Conservation (phyloP, 2,888 invertebrate species). For the Folsomia manolachei region DNA sequence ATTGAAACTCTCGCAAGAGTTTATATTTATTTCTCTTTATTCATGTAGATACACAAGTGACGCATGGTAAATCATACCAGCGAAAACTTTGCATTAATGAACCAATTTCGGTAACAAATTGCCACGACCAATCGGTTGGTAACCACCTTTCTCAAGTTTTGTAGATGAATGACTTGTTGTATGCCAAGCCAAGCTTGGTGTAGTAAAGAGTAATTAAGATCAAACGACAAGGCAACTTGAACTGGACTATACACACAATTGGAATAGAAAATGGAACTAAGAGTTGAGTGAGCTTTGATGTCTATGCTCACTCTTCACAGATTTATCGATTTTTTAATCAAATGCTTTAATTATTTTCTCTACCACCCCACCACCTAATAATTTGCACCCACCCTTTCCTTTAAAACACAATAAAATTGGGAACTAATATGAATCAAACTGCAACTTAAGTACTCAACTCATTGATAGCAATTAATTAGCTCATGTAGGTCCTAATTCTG, state of each 20-base stretch:
- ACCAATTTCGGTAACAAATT: no score
- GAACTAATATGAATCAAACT: background rate
- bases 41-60: no score
- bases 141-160: background rate
- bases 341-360: background rate
- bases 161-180: no score
- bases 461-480: background rate
- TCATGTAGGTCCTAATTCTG: no score
- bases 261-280: no score
- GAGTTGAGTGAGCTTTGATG: background rate
- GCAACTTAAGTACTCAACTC: background rate
- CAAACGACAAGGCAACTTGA: constrained; percentile 3
- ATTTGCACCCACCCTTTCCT: background rate
- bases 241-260: background rate
- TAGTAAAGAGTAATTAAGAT: background rate
- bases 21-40: no score
- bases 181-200: no score
- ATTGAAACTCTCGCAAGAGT: no score
- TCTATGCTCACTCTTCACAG: background rate
- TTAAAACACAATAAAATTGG: constrained; percentile 10
- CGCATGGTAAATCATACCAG: no score
- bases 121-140: no score
- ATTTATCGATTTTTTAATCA: constrained; percentile 3
- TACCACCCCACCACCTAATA: background rate
- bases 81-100: no score